Evolutionary conservation across 2,113 vertebrate genomes (phyloP).

Genomic region (Ciconia maguari): DNA sequence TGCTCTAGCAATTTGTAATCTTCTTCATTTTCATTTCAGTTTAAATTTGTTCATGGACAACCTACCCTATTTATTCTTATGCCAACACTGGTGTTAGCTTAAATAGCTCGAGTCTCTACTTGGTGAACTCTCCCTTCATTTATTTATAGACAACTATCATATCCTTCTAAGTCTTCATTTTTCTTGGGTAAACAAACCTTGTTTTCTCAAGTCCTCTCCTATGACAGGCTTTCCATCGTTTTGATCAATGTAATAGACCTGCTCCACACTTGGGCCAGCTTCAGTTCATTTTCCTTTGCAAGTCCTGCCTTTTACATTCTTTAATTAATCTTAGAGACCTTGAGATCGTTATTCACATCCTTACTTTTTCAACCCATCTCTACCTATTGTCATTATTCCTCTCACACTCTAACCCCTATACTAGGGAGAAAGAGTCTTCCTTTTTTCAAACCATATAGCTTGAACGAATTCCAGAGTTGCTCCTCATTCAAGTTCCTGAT

Average conservation of each 20-base stretch:
- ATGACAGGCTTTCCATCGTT: fast-evolving
- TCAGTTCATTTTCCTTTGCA: background rate
- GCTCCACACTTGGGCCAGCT: background rate
- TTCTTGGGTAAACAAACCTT: background rate
- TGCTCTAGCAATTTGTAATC: background rate
- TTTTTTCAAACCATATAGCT: background rate
- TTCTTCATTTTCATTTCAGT: background rate
- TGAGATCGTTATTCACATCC: background rate
- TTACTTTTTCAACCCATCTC: background rate
- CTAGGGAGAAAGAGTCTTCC: background rate
- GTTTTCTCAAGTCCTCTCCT: background rate
- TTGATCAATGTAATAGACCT: background rate
- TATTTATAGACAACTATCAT: background rate
- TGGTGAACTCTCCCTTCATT: conserved; percentile 1
- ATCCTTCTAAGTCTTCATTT: conserved; percentile 11
- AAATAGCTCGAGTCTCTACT: background rate
- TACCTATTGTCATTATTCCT: background rate
- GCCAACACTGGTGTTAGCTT: background rate
- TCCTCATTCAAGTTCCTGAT: background rate
- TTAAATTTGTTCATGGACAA: background rate
- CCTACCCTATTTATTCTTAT: background rate
- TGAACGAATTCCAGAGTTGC: background rate
- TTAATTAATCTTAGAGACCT: background rate
- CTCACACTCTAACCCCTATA: fast-evolving
- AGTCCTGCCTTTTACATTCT: background rate